phyloP scores from a whole-genome alignment of 1,140 invertebrate genomes.

The Olivierus martensii region DNA sequence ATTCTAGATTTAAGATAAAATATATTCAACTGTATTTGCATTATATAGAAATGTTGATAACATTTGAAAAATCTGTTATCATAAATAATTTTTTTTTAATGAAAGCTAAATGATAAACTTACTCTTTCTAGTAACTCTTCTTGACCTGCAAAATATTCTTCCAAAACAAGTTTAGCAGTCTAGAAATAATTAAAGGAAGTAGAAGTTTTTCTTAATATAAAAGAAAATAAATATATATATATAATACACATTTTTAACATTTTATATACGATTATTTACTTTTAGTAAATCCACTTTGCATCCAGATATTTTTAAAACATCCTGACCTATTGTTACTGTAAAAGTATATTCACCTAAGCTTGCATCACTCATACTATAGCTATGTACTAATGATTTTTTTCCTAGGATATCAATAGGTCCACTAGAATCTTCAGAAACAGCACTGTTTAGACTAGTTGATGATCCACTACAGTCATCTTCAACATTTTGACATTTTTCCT shows the following conservation, averaged over 20 bases:
- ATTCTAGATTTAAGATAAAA: too few species aligned
- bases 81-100: too few species aligned
- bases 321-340: conserved; percentile 61
- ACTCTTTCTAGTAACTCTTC: conserved; percentile 25
- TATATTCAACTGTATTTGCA: too few species aligned
- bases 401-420: not conserved
- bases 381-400: conserved; percentile 43
- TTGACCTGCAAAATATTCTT: conserved; percentile 60
- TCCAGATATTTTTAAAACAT: conserved; percentile 42
- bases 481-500: not conserved
- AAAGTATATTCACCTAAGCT: conserved; percentile 71
- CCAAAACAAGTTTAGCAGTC: conserved; percentile 69
- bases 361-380: conserved; percentile 66
- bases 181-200: conserved; percentile 26
- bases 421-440: not conserved
- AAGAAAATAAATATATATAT: too few species aligned
- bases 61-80: too few species aligned
- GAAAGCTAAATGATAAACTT: too few species aligned
- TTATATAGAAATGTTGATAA: too few species aligned
- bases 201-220: too few species aligned
- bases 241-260: too few species aligned
- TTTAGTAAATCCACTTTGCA: conserved; percentile 6
- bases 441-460: not conserved
- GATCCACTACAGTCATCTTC: not conserved
- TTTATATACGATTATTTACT: conserved; percentile 4